Percentiles rank a stretch among this genome's conserved stretches.
Evolutionary conservation across 2,888 invertebrate genomes (phyloP).

Genomic region (Luffia ferchaultella): DNA sequence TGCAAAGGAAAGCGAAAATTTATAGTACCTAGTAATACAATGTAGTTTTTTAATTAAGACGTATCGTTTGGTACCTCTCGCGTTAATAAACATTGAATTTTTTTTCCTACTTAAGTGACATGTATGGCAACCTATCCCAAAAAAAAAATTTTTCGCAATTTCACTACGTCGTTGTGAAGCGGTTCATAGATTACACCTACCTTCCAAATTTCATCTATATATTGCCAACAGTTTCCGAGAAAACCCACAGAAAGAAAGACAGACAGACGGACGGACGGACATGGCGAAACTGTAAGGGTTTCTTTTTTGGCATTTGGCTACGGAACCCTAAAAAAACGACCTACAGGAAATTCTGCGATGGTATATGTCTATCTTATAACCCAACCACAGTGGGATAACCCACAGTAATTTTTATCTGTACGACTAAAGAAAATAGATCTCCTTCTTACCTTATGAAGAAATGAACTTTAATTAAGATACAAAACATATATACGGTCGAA

Average conservation of each 20-base stretch:
- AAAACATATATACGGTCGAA: background rate
- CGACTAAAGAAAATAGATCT: no score
- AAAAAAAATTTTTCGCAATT: background rate
- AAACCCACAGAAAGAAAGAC: no score
- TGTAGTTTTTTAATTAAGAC: no score
- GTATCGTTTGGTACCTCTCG: no score
- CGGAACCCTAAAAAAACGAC: background rate
- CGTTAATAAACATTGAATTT: background rate
- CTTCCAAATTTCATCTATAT: background rate
- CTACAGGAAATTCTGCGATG: background rate
- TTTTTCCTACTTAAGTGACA: background rate
- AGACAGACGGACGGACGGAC: background rate
- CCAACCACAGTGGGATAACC: no score
- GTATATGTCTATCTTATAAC: background rate
- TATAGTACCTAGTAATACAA: no score
- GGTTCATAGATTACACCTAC: background rate
- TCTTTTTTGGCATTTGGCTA: background rate
- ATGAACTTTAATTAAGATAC: background rate
- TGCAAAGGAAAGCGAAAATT: no score
- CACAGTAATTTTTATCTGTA: no score
- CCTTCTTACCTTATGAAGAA: background rate
- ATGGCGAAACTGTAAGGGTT: background rate
- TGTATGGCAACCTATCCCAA: background rate
- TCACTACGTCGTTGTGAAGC: background rate
- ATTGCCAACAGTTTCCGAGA: background rate